Percentiles rank a stretch among this genome's conserved stretches.
Evolutionary conservation across 2,888 invertebrate genomes (phyloP).

Genomic region (Petrolisthes cinctipes): DNA sequence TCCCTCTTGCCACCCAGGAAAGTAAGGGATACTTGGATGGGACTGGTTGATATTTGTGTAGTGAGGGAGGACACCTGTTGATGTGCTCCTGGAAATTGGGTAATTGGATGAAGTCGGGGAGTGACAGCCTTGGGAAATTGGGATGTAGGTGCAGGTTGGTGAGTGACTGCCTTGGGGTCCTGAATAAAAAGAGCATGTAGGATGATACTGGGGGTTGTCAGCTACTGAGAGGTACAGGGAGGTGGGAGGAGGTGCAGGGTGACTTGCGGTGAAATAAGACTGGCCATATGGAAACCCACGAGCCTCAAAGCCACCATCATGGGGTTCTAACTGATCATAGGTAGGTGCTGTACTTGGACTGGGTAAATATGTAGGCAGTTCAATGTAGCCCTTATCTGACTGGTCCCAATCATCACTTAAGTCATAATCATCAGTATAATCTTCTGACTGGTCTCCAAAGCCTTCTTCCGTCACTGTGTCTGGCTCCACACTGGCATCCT

Average conservation of each 20-base stretch:
- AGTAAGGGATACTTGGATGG: neutral
- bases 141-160: neutral
- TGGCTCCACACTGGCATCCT: conserved; percentile 13
- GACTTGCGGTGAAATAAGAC: neutral
- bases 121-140: neutral
- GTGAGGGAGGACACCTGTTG: neutral
- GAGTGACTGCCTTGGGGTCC: too few relatives aligned
- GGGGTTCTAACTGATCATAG: neutral
- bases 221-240: neutral
- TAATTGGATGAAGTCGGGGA: neutral
- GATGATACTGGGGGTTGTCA: too few relatives aligned
- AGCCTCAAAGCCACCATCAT: neutral
- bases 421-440: neutral
- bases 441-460: neutral
- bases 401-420: conserved; percentile 39
- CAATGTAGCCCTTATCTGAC: conserved; percentile 42
- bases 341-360: neutral
- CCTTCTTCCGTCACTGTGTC: conserved; percentile 6
- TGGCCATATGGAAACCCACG: neutral
- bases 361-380: conserved; percentile 43
- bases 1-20: neutral
- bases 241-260: neutral
- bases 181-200: too few relatives aligned
- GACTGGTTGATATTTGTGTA: neutral
- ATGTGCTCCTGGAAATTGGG: conserved; percentile 1